Percentiles rank a stretch among this genome's conserved stretches.
These are phyloP conservation scores for Pseudorhiza aurosa DNA, from an alignment of 30 jellyfish, hydroid and myxozoan species.

Conservation along the genomic window DNA sequence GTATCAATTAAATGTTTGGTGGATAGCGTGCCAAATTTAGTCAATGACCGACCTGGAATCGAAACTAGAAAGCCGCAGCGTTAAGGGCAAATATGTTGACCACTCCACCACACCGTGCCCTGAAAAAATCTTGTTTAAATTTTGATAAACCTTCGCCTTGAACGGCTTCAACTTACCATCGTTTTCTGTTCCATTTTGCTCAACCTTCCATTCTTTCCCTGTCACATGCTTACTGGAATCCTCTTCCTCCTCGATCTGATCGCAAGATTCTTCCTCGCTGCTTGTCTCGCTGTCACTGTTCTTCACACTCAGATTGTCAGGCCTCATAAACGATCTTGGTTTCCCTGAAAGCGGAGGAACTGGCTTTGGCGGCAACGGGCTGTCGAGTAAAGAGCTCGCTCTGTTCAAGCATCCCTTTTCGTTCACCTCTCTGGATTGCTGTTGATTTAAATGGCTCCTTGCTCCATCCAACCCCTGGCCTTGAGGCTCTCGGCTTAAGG, in stretches of 20 bases:
- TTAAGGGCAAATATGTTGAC: no score
- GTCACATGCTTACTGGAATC: slow-evolving; percentile 36
- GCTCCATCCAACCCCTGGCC: background rate
- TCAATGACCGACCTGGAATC: no score
- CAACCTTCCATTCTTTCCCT: slow-evolving; percentile 26
- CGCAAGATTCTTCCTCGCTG: slow-evolving; percentile 55
- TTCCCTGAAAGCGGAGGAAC: slow-evolving; percentile 23
- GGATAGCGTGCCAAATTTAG: no score
- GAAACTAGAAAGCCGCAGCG: no score
- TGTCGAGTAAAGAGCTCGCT: slow-evolving; percentile 46
- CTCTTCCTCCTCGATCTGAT: slow-evolving; percentile 48
- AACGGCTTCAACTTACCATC: slow-evolving; percentile 54
- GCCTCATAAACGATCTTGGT: slow-evolving; percentile 43
- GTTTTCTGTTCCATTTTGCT: slow-evolving; percentile 62
- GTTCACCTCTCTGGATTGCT: background rate
- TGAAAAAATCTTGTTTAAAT: no score
- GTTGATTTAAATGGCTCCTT: slow-evolving; percentile 8
- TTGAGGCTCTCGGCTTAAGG: slow-evolving; percentile 18
- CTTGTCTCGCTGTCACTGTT: slow-evolving; percentile 51
- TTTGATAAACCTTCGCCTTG: background rate
- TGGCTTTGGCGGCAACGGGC: slow-evolving; percentile 43
- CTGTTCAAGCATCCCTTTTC: background rate
- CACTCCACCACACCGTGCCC: no score
- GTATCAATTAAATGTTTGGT: no score
- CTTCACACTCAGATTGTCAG: slow-evolving; percentile 47